Conservation (phyloP, 2,888 invertebrate species). For the Troides helena region DNA sequence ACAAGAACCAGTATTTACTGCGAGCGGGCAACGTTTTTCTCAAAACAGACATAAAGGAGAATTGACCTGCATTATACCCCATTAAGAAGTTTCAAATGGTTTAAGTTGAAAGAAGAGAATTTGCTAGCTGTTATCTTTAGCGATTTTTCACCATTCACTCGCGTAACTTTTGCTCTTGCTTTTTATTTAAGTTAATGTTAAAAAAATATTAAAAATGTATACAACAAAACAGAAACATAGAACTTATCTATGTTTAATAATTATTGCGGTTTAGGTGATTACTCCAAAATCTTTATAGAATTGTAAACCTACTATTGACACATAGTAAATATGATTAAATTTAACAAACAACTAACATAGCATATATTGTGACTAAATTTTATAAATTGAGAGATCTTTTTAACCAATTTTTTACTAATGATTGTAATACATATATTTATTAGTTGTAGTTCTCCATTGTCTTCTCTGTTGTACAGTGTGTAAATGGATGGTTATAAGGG, state of each 20-base stretch:
- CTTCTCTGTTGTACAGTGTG: no score
- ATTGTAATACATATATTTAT: no score
- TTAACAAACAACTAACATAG: no score
- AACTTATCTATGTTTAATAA: background rate
- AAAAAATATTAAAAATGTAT: background rate
- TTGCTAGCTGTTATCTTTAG: slow-evolving; percentile 11
- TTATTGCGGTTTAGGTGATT: background rate
- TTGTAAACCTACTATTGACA: background rate
- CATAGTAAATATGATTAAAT: no score
- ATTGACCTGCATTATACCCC: slow-evolving; percentile 16
- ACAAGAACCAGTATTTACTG: slow-evolving; percentile 4
- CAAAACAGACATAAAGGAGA: slow-evolving; percentile 18
- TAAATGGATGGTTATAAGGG: no score
- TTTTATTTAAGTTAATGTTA: background rate
- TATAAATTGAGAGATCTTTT: no score
- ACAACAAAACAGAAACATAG: background rate
- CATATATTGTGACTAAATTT: no score
- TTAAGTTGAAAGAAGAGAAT: slow-evolving; percentile 15
- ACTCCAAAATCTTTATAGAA: background rate
- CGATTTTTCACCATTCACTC: slow-evolving; percentile 3
- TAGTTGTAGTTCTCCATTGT: no score
- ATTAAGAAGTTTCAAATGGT: slow-evolving; percentile 7
- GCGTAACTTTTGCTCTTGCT: background rate
- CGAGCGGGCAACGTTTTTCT: slow-evolving; percentile 2
- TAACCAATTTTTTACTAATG: no score